phyloP scores from a whole-genome alignment of 2,888 invertebrate species.

The Erebia ligea region DNA sequence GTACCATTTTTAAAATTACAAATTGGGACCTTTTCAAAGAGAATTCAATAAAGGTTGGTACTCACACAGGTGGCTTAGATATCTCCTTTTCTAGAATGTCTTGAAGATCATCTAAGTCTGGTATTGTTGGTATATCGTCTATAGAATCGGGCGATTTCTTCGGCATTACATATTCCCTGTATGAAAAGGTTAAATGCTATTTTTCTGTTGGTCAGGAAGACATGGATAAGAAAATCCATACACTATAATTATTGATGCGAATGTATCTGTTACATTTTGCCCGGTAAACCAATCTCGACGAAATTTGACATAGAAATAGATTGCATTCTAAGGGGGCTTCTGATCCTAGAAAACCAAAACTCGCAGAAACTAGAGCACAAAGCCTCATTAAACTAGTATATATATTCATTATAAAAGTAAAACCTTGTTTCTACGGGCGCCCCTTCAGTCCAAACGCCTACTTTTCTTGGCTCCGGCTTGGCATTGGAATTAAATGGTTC shows the following conservation, averaged over 20 bases:
- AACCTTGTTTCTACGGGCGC: constrained; percentile 73
- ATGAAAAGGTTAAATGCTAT: constrained; percentile 36
- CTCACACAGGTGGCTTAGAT: constrained; percentile 67
- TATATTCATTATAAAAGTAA: neutral
- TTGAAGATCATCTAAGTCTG: constrained; percentile 76
- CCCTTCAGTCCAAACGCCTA: constrained; percentile 78
- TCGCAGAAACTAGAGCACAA: too few species aligned
- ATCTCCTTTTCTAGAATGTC: constrained; percentile 76
- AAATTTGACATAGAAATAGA: too few species aligned
- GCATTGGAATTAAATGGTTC: constrained; percentile 58
- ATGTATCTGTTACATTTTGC: too few species aligned
- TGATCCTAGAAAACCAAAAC: too few species aligned
- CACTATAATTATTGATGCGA: too few species aligned
- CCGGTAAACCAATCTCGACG: too few species aligned
- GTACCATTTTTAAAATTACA: too few species aligned
- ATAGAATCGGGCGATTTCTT: constrained; percentile 71
- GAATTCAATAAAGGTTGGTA: constrained; percentile 27
- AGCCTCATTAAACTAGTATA: neutral
- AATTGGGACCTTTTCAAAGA: neutral
- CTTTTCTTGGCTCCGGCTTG: constrained; percentile 68
- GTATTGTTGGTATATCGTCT: constrained; percentile 79
- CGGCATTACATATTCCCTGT: constrained; percentile 72
- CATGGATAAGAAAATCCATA: neutral
- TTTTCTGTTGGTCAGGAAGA: neutral
- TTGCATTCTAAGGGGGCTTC: too few species aligned